These are phyloP conservation scores for Lydus trimaculatus DNA, from an alignment of 2,888 invertebrate species.

Conservation along the genomic window DNA sequence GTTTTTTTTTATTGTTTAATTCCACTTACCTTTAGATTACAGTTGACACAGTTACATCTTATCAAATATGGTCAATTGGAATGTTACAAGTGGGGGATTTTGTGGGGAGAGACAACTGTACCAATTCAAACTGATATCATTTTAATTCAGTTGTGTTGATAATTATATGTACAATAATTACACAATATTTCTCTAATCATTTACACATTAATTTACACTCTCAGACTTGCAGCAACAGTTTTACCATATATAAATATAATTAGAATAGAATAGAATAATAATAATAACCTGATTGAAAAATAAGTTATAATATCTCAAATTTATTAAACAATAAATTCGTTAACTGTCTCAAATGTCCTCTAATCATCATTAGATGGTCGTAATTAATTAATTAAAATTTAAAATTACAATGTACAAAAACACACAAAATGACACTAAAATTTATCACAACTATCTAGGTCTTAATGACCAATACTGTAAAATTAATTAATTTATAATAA, in stretches of 20 bases:
- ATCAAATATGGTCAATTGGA: not conserved
- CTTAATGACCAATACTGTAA: constrained; percentile 41
- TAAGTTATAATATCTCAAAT: constrained; percentile 18
- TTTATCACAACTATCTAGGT: constrained; percentile 43
- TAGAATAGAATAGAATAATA: not conserved
- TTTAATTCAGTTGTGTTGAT: not conserved
- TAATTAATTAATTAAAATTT: not conserved
- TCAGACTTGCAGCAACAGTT: constrained; percentile 23
- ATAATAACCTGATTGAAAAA: constrained; percentile 27
- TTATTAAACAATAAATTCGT: constrained; percentile 13
- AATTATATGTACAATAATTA: not conserved
- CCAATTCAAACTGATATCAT: not conserved
- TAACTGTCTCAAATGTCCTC: not conserved
- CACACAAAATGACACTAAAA: constrained; percentile 37
- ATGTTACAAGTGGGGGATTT: not conserved
- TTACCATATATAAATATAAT: constrained; percentile 16
- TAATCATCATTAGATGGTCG: not conserved
- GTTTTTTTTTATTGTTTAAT: not conserved
- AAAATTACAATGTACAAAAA: constrained; percentile 9
- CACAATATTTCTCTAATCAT: constrained; percentile 11
- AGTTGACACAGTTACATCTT: not conserved
- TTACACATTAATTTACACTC: constrained; percentile 32
- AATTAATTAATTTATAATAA: constrained; percentile 10
- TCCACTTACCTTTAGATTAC: not conserved
- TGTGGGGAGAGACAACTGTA: not conserved